Conservation (phyloP, 1,140 invertebrate species). For the Lasioglossum baleicum region DNA sequence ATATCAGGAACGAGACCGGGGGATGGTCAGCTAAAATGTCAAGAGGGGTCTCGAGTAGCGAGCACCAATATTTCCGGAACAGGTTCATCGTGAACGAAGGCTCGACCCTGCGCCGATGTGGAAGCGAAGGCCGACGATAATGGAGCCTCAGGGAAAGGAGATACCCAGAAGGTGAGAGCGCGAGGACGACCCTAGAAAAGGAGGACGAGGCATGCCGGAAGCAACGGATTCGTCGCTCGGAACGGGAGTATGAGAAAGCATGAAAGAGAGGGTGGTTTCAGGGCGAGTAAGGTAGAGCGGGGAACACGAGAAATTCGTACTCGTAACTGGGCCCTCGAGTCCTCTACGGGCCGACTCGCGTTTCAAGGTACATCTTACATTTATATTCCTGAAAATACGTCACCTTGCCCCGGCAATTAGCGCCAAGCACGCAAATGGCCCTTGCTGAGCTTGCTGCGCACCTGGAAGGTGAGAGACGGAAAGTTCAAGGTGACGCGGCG, state of each 20-base stretch:
- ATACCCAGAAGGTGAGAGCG: not conserved
- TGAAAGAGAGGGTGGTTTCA: not conserved
- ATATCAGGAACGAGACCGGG: not conserved
- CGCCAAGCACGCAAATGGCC: slow-evolving; percentile 36
- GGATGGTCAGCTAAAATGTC: slow-evolving; percentile 20
- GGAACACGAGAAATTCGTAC: slow-evolving; percentile 24
- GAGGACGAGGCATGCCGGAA: slow-evolving; percentile 23
- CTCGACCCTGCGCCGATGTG: not conserved
- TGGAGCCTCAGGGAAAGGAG: slow-evolving; percentile 6
- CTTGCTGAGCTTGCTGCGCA: slow-evolving; percentile 26
- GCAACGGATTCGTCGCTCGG: slow-evolving; percentile 27
- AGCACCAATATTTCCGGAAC: slow-evolving; percentile 3
- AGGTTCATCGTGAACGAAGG: slow-evolving; percentile 21
- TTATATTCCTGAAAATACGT: slow-evolving; percentile 51
- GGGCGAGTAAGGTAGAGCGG: not conserved
- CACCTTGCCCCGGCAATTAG: slow-evolving; percentile 52
- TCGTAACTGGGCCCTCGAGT: slow-evolving; percentile 14
- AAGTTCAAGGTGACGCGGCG: slow-evolving; percentile 38
- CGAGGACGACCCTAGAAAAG: slow-evolving; percentile 20
- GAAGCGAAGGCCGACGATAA: slow-evolving; percentile 10
- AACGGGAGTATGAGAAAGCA: not conserved
- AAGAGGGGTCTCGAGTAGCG: not conserved
- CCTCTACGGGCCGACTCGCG: not conserved
- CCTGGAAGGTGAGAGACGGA: slow-evolving; percentile 1
- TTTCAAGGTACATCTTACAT: slow-evolving; percentile 28